A percentile compares a stretch with the other conserved stretches of the same genome.
Evolutionary conservation across 2,113 vertebrate species (phyloP).

Genomic region (Alouatta palliata): DNA sequence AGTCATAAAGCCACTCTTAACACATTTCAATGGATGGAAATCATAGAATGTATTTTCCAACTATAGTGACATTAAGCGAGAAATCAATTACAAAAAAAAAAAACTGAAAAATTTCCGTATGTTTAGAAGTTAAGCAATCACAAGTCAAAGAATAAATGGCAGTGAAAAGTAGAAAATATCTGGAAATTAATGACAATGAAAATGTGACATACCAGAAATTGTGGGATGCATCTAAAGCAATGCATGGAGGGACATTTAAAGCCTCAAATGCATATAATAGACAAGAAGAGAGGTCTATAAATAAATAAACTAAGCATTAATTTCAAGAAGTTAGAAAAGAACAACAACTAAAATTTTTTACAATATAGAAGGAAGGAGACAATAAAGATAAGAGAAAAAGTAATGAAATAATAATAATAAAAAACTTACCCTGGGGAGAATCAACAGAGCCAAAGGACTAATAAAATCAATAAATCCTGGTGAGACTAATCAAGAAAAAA

Average conservation of each 20-base stretch:
- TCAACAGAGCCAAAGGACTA: neutral
- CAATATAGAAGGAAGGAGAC: neutral
- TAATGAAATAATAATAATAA: neutral
- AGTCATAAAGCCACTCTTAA: neutral
- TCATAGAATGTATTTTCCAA: neutral
- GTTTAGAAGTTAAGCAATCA: neutral
- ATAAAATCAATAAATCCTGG: neutral
- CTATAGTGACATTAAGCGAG: neutral
- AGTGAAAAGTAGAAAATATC: neutral
- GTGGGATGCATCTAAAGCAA: neutral
- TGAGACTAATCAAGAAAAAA: neutral
- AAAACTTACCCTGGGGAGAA: neutral
- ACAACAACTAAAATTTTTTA: neutral
- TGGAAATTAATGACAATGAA: neutral
- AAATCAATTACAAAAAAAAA: neutral
- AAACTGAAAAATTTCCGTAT: neutral
- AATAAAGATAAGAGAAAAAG: neutral
- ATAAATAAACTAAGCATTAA: neutral
- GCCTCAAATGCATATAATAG: neutral
- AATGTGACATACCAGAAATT: neutral
- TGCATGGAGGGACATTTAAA: neutral
- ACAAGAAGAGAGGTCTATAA: neutral
- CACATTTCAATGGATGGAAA: neutral
- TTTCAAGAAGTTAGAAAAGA: slow-evolving; percentile 16
- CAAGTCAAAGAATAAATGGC: neutral